A percentile compares a stretch with the other conserved stretches of the same genome.
These are phyloP conservation scores for Manis crassicaudata DNA, from an alignment of 2,797 vertebrate species.

Conservation along the genomic window DNA sequence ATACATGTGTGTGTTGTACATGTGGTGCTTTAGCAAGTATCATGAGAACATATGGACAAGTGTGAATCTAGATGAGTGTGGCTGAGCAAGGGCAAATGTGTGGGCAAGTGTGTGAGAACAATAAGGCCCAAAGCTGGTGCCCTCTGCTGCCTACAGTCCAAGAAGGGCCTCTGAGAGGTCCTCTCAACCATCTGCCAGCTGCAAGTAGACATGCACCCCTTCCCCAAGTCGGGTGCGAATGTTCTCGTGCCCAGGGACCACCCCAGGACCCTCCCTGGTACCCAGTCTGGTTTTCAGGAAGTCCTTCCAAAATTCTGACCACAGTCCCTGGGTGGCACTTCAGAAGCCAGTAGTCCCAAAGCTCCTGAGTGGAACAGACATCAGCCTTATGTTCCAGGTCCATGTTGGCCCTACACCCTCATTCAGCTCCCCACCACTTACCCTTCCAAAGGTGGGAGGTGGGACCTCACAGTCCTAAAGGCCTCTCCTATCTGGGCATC, in stretches of 20 bases:
- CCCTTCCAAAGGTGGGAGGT: neutral
- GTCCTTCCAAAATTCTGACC: neutral
- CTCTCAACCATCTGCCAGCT: neutral
- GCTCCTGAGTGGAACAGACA: neutral
- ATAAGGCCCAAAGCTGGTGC: neutral
- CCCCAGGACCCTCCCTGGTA: neutral
- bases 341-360: conserved; percentile 17
- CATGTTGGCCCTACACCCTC: neutral
- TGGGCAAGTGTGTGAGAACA: neutral
- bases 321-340: neutral
- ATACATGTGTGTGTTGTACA: rapidly evolving
- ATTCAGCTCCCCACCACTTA: neutral
- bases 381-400: neutral
- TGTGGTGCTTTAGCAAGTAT: neutral
- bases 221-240: neutral
- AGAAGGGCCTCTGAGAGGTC: neutral
- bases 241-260: neutral
- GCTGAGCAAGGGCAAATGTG: neutral
- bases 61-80: neutral
- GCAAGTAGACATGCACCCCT: neutral
- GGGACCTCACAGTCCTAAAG: neutral
- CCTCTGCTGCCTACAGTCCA: neutral
- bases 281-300: neutral
- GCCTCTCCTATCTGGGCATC: neutral
- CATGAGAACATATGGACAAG: neutral